Base-by-base conservation (phyloP, 1,140 invertebrate genomes). In the Cherax quadricarinatus region DNA sequence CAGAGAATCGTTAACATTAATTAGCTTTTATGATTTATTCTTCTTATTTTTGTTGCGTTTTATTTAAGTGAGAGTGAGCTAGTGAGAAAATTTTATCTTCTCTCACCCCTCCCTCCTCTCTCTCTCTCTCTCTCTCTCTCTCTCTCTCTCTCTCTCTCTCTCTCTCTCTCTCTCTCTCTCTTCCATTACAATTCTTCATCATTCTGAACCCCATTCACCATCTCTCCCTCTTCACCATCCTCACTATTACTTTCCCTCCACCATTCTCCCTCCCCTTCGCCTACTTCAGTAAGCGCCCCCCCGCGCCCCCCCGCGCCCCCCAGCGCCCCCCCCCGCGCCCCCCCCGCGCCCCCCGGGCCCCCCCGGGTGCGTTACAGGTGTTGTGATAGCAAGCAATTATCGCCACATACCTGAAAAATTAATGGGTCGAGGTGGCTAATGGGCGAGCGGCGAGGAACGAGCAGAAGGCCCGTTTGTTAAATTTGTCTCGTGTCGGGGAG, bases 381-480 rank as follows among this genome's bases (percentile, higher is more conserved):
- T 81, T 81, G 79, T 81, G 79, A 81, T 81, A 24, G 79, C 79
- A 81, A 51, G 79, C 51, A 81, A 81, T 81, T 81, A 81, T 18
- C 41, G 18, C n/a, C 48, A 81, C 41, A 51, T 81, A 81, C 79
- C 79, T 49, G 79, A 10, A 21, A 41, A 81, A 81, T 81, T 81
- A 81, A 81, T 81, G 79, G 53, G 6, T 14, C 53, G 53, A 9
- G 53, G 53, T 7, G 7, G 53, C 1, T 57, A 57, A 57, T 57
- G 53, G 53, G 53, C 53, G 53, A 14, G 7, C 53, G 12, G 53
- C 53, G 12, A 57, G 53, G 53, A 57, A 3, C 53, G 53, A 14
- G 53, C 7, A 57, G 53, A 7, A 57, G 53, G 3, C 12, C 53
- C 53, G 53, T 57, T 57, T 57, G 53, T 57, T 57, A 57, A 7